Evolutionary conservation across 2,888 invertebrate genomes (phyloP).

Genomic region (Halictus quadricinctus): DNA sequence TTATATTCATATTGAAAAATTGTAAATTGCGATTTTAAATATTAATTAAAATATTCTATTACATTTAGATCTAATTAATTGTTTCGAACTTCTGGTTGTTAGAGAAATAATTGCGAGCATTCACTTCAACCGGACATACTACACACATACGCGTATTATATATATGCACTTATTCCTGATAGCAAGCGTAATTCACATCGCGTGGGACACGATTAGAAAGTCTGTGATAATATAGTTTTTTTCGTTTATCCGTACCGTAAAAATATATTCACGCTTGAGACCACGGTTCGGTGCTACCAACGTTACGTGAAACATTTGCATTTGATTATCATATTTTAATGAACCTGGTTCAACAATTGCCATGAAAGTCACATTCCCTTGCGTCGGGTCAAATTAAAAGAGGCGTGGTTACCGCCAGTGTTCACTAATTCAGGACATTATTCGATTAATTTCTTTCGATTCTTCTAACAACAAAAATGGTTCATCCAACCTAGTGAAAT

Average conservation of each 20-base stretch:
- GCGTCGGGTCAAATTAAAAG: conserved; percentile 42
- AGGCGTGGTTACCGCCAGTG: conserved; percentile 44
- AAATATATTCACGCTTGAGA: conserved; percentile 6
- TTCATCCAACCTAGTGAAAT: background rate
- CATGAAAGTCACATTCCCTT: conserved; percentile 41
- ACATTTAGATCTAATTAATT: too few relatives aligned
- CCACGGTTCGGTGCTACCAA: conserved; percentile 11
- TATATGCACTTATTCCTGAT: conserved; percentile 3
- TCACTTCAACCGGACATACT: too few relatives aligned
- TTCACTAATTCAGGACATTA: conserved; percentile 37
- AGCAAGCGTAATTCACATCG: conserved; percentile 20
- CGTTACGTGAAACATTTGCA: conserved; percentile 48
- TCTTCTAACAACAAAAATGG: background rate
- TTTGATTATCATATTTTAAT: conserved; percentile 51
- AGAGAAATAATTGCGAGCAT: too few relatives aligned
- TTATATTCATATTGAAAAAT: too few relatives aligned
- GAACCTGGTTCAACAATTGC: conserved; percentile 27
- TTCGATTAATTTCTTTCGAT: conserved; percentile 40
- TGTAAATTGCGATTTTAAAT: too few relatives aligned
- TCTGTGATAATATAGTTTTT: conserved; percentile 33
- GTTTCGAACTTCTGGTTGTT: too few relatives aligned
- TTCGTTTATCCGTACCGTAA: background rate
- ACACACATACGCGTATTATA: too few relatives aligned
- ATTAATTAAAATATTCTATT: too few relatives aligned
- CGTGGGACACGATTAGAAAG: conserved; percentile 51